These are phyloP conservation scores for Dicranocentrus wangi DNA, from an alignment of 2,888 invertebrate species.

Conservation along the genomic window DNA sequence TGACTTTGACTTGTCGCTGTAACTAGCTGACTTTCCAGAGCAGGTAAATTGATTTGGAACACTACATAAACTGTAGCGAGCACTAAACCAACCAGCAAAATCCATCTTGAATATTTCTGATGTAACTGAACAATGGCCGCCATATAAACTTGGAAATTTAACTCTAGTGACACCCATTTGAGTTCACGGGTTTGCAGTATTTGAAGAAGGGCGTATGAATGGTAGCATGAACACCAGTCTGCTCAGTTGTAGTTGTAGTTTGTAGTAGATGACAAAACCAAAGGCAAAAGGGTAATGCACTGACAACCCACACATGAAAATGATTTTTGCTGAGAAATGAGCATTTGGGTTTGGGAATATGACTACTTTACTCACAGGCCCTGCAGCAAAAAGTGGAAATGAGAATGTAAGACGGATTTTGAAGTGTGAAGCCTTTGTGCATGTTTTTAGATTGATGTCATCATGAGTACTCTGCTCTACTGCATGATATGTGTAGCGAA, in stretches of 20 bases:
- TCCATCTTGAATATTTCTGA: slow-evolving; percentile 36
- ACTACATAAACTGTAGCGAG: background rate
- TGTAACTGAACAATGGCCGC: slow-evolving; percentile 25
- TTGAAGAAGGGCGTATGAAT: background rate
- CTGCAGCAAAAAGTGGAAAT: slow-evolving; percentile 24
- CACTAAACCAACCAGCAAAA: slow-evolving; percentile 19
- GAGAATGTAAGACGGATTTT: background rate
- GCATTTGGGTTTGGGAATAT: background rate
- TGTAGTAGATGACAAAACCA: slow-evolving; percentile 5
- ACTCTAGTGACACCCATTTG: slow-evolving; percentile 40
- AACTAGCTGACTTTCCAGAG: too few species aligned
- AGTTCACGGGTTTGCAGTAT: background rate
- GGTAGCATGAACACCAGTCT: slow-evolving; percentile 1
- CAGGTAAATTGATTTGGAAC: slow-evolving; percentile 34
- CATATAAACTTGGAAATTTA: slow-evolving; percentile 31
- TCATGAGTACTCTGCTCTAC: slow-evolving; percentile 3
- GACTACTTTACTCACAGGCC: background rate
- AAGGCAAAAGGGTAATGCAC: slow-evolving; percentile 56
- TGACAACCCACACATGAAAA: slow-evolving; percentile 43
- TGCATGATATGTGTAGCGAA: too few species aligned
- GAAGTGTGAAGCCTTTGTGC: background rate
- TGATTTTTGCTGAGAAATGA: background rate
- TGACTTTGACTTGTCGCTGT: too few species aligned
- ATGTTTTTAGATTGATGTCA: too few species aligned
- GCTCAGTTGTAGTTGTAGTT: background rate